Evolutionary conservation across 2,797 vertebrate genomes (phyloP), one percentile per base, ranked within the genome.

Genomic region (Cephalopachus bancanus): DNA sequence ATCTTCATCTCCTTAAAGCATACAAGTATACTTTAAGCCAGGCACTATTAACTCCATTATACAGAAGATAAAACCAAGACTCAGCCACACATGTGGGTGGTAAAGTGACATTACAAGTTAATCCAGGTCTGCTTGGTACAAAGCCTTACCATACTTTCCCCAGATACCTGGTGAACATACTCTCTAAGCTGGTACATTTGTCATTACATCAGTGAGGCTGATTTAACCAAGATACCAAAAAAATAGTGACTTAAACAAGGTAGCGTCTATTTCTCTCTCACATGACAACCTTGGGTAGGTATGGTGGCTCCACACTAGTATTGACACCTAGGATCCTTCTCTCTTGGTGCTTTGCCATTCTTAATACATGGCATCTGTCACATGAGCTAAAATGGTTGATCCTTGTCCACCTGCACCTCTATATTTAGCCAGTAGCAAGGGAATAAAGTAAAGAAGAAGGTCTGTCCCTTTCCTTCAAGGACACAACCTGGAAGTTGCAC

Each of bases 181-280:
- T 65, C 44, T 64, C 83, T 30, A 65, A 64, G 24, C 16, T 51
- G 8, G n/a, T 59, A 10, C 33, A 17, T 33, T 55, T 84, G 28
- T 33, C 80, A 86, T n/a, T 37, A 69, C 8, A 44, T 53, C 49
- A 17, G 33, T 83, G 51, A 80, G 64, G 28, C 15, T 17, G 17
- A 78, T 24, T 80, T 81, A 92, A 69, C 67, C 22, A 64, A 79
- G 64, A 89, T 7, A 67, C 7, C 75, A n/a, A 88, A 89, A 90
- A 7, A 83, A 72, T 4, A 76, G 30, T 69, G 37, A 17, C 1
- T 49, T 37, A 80, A 55, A 62, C 19, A 62, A 84, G 59, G 69
- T 6, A 80, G 49, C 83, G 24, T 92, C 78, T 33, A 12, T 24
- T 57, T 64, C 65, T 62, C 10, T 72, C 20, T 53, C 57, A 8